Evolutionary conservation across 2,888 invertebrate species (phyloP).

Genomic region (Eumacrocentrus americanus): DNA sequence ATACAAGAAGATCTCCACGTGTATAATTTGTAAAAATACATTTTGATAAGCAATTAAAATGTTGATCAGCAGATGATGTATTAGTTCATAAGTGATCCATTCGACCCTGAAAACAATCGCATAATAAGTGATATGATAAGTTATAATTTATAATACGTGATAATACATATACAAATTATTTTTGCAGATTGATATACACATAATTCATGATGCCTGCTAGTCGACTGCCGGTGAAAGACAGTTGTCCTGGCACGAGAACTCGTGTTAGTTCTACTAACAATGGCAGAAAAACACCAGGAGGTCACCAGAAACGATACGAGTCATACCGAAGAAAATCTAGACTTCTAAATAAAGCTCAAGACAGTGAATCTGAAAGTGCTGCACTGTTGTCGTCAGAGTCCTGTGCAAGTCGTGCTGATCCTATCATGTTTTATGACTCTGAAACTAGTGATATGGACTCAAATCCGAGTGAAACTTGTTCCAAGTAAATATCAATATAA

Average conservation of each 20-base stretch:
- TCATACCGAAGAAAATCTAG: conserved; percentile 32
- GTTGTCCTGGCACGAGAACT: not conserved
- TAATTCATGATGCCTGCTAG: not conserved
- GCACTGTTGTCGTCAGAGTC: conserved; percentile 55
- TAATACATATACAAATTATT: not conserved
- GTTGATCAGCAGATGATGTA: no score
- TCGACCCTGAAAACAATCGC: no score
- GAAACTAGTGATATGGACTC: conserved; percentile 54
- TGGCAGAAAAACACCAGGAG: not conserved
- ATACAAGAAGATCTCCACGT: no score
- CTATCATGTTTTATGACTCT: conserved; percentile 52
- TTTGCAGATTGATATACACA: conserved; percentile 18
- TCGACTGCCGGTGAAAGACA: not conserved
- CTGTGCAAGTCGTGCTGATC: conserved; percentile 44
- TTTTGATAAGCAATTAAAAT: no score
- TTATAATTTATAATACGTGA: no score
- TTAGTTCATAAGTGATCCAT: no score
- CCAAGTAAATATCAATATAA: conserved; percentile 38
- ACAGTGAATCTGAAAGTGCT: conserved; percentile 55
- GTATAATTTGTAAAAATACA: no score
- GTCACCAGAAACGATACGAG: not conserved
- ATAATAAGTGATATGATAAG: no score
- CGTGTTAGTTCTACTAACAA: not conserved
- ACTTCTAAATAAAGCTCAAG: conserved; percentile 36
- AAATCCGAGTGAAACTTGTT: conserved; percentile 35